A percentile compares a stretch with the other conserved stretches of the same genome.
phyloP scores from a whole-genome alignment of 2,113 vertebrate species.

The Haemorhous mexicanus region DNA sequence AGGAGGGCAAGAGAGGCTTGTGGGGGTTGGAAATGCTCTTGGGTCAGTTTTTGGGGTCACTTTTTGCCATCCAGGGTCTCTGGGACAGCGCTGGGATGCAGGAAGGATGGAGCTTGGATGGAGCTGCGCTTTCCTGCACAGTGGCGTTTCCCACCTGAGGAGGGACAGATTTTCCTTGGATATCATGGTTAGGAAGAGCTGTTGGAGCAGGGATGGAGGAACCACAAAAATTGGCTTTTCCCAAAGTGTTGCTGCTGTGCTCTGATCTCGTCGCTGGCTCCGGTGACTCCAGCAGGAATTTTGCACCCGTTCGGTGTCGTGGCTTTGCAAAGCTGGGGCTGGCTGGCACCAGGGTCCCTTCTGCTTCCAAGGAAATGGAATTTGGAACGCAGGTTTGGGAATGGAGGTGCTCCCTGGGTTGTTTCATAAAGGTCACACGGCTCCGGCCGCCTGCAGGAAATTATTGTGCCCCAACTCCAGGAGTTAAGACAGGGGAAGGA shows the following conservation, averaged over 20 bases:
- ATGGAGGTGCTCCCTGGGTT: background rate
- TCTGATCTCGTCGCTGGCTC: rapidly evolving
- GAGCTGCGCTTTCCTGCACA: background rate
- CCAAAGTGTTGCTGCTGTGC: background rate
- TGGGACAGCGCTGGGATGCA: rapidly evolving
- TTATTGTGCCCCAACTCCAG: background rate
- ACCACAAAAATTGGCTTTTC: background rate
- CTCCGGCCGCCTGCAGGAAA: background rate
- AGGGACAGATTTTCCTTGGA: background rate
- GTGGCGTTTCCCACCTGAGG: background rate
- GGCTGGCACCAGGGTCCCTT: background rate
- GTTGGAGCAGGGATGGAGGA: background rate
- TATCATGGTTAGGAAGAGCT: rapidly evolving
- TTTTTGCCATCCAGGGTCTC: background rate
- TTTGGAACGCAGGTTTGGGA: background rate
- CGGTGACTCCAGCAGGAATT: background rate
- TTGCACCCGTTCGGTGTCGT: rapidly evolving
- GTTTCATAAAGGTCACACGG: background rate
- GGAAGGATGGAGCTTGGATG: background rate
- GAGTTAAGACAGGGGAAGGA: background rate
- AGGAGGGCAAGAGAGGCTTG: background rate
- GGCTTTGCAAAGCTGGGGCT: background rate
- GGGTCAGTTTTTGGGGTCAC: background rate
- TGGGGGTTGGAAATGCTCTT: background rate
- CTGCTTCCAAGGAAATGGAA: background rate